Evolutionary conservation across 2,797 vertebrate genomes (phyloP).

Genomic region (Novumbra hubbsi): DNA sequence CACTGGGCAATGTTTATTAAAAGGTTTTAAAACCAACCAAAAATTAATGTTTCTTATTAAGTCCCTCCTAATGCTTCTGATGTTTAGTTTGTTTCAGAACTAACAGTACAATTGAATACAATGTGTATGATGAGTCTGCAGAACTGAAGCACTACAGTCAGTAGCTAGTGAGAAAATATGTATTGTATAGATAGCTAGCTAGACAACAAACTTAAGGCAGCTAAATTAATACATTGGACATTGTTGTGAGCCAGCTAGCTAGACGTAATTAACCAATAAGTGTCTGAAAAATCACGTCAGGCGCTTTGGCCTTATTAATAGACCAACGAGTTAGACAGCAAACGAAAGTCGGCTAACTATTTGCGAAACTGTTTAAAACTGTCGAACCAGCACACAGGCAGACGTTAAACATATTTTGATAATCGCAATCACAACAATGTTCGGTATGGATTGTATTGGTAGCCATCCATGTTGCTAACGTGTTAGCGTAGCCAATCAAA

Average conservation of each 20-base stretch:
- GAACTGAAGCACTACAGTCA: background rate
- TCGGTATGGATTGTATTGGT: background rate
- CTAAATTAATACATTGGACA: background rate
- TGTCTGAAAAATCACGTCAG: background rate
- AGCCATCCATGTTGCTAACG: background rate
- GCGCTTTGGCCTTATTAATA: background rate
- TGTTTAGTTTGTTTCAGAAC: background rate
- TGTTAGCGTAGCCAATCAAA: background rate
- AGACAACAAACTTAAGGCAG: no score
- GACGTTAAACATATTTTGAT: background rate
- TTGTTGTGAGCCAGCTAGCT: slow-evolving; percentile 33
- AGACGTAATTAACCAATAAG: background rate
- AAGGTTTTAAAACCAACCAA: background rate
- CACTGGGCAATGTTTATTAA: background rate
- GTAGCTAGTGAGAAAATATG: background rate
- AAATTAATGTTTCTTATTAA: background rate
- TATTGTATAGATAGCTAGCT: slow-evolving; percentile 6
- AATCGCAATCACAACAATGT: background rate
- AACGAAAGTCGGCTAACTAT: background rate
- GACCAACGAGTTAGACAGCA: background rate
- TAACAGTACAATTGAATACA: background rate
- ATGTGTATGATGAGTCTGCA: background rate
- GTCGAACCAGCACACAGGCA: no score
- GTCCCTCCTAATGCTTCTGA: background rate
- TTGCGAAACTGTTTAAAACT: background rate